Base-by-base conservation (phyloP, 2,113 vertebrate genomes). In the Sebastes fasciatus region DNA sequence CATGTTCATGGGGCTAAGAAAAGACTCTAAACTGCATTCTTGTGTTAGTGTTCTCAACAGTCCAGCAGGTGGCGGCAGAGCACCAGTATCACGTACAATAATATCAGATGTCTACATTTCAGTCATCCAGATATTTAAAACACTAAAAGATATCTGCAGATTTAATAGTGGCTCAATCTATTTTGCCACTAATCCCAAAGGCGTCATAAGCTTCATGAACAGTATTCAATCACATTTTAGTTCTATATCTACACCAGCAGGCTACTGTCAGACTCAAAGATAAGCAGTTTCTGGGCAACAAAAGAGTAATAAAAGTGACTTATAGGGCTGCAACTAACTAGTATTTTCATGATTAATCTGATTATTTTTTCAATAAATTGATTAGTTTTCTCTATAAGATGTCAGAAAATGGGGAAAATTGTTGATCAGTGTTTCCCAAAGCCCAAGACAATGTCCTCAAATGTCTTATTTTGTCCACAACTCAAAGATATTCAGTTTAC, bases 41-140 rank as follows among this genome's bases (percentile, higher is more conserved):
- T 48, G 6, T 16, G 48, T 6, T 12, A 0, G 13, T 80, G 6
- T 74, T 70, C 12, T 26, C 1, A 63, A 52, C 7, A 14, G 8
- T 69, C 80, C 91, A 87, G 52, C 17, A 90, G 87, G 45, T 76
- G 90, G 89, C 88, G 86, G 87, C 83, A 91, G 42, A 87, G 64
- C 23, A 77, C 49, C 64, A 43, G 4, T 3, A 16, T 23, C 19
- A 79, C 26, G 8, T 1, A 23, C 12, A 13, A 17, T 8, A 34
- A 23, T 21, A 16, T 19, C 13, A 23, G 54, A 60, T 0, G 1
- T 62, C 8, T 4, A 8, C 34, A 13, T 54, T 19, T 17, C 13
- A 5, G 2, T 70, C 12, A 34, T 57, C 13, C 61, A 74, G 48
- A 48, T 71, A 34, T 26, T 58, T 26, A 26, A 63, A 64, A 61